Conservation (phyloP, 2,797 vertebrate genomes). For the Tympanoctomys barrerae region DNA sequence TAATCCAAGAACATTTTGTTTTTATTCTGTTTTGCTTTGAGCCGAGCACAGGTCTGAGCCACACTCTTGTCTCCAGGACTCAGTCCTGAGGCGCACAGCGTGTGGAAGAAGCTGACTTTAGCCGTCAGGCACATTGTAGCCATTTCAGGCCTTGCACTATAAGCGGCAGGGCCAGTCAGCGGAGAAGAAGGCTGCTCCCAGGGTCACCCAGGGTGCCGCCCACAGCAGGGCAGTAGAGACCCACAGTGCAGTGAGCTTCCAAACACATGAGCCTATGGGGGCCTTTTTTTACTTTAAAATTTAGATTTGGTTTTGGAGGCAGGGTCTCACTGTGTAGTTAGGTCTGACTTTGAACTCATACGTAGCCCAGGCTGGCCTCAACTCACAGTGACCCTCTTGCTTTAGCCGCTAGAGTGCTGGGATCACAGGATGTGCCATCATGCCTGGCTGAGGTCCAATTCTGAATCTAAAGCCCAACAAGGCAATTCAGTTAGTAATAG, state of each 20-base stretch:
- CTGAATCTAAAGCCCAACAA: neutral
- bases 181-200: neutral
- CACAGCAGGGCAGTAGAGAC: neutral
- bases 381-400: too few relatives aligned
- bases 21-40: slow-evolving; percentile 2
- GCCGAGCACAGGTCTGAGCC: neutral
- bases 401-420: too few relatives aligned
- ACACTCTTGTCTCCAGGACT: neutral
- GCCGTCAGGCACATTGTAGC: neutral
- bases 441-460: too few relatives aligned
- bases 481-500: neutral
- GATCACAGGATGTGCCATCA: too few relatives aligned
- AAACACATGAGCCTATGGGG: neutral
- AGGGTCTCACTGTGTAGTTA: neutral
- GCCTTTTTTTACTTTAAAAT: neutral
- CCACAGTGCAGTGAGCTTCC: neutral
- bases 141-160: neutral
- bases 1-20: slow-evolving; percentile 30
- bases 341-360: neutral
- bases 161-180: neutral
- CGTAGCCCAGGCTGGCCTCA: too few relatives aligned
- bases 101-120: neutral
- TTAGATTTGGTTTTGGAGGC: neutral
- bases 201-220: neutral
- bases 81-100: neutral